phyloP scores from a whole-genome alignment of 2,113 vertebrate genomes.

The Colinus virginianus region DNA sequence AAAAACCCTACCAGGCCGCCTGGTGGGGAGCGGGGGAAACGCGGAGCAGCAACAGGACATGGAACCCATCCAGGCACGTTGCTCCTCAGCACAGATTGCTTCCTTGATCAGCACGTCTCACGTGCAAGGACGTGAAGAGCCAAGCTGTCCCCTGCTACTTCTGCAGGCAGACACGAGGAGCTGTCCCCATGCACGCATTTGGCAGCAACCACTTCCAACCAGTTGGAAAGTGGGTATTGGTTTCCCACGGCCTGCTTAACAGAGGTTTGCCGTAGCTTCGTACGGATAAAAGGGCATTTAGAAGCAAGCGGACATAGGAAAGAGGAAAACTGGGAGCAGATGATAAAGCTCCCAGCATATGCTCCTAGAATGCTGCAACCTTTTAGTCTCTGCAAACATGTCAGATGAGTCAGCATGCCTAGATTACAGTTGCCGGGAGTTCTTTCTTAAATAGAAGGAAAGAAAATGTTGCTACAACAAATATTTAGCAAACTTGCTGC shows the following conservation, averaged over 20 bases:
- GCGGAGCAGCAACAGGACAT: fast-evolving
- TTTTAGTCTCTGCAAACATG: slow-evolving; percentile 19
- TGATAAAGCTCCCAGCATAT: slow-evolving; percentile 16
- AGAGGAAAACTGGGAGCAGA: background rate
- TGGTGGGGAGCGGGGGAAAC: background rate
- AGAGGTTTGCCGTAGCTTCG: background rate
- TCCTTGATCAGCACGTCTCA: background rate
- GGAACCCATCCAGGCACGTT: background rate
- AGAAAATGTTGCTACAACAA: slow-evolving; percentile 26
- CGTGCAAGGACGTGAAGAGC: background rate
- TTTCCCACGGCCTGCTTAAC: background rate
- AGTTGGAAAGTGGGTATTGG: background rate
- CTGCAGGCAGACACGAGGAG: background rate
- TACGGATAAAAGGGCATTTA: background rate
- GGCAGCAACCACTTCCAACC: background rate
- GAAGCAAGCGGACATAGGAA: background rate
- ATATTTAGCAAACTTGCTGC: slow-evolving; percentile 39
- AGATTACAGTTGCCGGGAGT: background rate
- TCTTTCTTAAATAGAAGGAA: background rate
- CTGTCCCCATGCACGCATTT: background rate
- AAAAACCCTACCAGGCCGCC: background rate
- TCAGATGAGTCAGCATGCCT: slow-evolving; percentile 21
- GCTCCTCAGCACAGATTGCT: background rate
- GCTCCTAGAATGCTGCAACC: slow-evolving; percentile 4
- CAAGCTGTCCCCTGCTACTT: background rate